Evolutionary conservation across 2,797 vertebrate genomes (phyloP), one percentile per base, ranked within the genome.

Genomic region (Coilia nasus): DNA sequence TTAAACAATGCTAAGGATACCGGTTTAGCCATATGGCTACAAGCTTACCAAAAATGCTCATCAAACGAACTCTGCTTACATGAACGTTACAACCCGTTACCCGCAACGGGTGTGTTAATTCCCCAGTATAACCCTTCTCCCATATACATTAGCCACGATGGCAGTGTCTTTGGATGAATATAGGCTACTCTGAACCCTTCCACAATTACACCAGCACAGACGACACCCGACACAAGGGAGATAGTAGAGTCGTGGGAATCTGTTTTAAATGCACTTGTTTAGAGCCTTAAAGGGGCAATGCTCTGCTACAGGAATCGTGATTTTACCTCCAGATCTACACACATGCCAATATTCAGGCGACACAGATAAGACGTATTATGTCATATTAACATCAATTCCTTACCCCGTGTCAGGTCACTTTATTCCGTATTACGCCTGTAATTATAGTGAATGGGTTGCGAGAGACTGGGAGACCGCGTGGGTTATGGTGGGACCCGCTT

Each of bases 371-470:
- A 23, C 67, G n/a, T n/a, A n/a, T n/a, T 75, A 19, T 14, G 25
- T 86, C 47, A 84, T 83, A 5, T 85, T 44, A 87, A 67, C 85
- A 84, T 91, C 86, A 88, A 86, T 75, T 75, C 67, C 67, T 75
- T 19, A 17, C 81, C 54, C 71, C 60, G 15, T 2, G 47, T 57
- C 71, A 25, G 85, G 87, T 89, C 90, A 89, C 87, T 46, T 84
- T 83, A 87, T 82, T 86, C 75, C 21, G 28, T 82, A 88, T 89
- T 87, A 75, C 87, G 92, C 87, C 90, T 91, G 87, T 85, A 91
- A 93, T 91, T 84, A 89, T 91, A 94, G 93, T 91, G 91, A 85
- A 50, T 83, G 87, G 44, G 82, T 78, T 35, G 67, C 67, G 85
- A 67, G 86, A 41, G 62, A 78, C 82, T 15, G 59, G 87, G 88